Percentiles rank a stretch among this genome's conserved stretches.
Evolutionary conservation across 2,797 vertebrate species (phyloP).

Genomic region (Aratinga solstitialis): DNA sequence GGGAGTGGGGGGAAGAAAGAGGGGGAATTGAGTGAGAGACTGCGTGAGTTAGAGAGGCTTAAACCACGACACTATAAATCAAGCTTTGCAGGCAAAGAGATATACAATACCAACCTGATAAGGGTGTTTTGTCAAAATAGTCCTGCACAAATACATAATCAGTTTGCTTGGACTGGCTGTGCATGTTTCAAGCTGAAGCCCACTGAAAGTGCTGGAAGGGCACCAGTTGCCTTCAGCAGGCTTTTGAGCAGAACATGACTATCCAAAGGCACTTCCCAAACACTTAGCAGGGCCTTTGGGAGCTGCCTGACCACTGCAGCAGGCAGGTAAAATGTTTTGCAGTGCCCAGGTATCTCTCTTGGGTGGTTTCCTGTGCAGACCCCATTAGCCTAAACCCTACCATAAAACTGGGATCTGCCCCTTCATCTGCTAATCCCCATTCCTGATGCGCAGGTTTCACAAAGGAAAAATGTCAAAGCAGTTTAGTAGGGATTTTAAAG

Average conservation of each 20-base stretch:
- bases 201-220: too few relatives aligned
- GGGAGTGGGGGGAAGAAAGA: too few relatives aligned
- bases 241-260: background rate
- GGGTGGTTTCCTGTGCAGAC: background rate
- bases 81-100: background rate
- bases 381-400: accelerated
- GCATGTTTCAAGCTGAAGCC: background rate
- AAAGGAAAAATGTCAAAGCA: background rate
- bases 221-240: accelerated
- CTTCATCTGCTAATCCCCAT: background rate
- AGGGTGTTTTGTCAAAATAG: background rate
- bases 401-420: background rate
- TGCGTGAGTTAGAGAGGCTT: too few relatives aligned
- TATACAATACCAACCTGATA: background rate
- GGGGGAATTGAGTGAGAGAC: too few relatives aligned
- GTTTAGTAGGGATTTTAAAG: background rate
- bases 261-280: background rate
- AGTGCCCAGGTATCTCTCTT: background rate
- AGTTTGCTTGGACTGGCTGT: background rate
- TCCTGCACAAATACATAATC: background rate
- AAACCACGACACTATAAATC: too few relatives aligned
- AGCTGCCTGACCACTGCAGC: background rate
- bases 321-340: background rate
- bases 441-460: background rate
- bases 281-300: accelerated